Evolutionary conservation across 2,113 vertebrate species (phyloP).

Genomic region (Mionectes macconnelli): DNA sequence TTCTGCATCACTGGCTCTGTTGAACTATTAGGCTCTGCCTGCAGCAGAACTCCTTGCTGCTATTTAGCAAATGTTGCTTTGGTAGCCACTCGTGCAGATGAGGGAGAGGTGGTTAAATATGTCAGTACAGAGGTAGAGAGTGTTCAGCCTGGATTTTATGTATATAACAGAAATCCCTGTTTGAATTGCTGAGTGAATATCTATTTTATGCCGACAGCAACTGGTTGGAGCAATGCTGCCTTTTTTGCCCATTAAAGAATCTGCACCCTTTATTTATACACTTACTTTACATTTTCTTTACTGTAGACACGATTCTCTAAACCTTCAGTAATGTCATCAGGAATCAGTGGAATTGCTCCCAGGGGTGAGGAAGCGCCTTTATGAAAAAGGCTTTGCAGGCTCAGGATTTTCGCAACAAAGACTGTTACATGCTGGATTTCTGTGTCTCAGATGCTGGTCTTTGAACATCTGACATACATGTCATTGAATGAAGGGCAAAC

Average conservation of each 20-base stretch:
- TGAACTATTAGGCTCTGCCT: slow-evolving; percentile 14
- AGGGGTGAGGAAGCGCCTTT: not conserved
- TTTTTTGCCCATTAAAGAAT: not conserved
- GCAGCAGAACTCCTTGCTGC: slow-evolving; percentile 4
- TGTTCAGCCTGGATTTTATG: not conserved
- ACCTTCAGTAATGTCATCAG: not conserved
- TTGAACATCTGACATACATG: not conserved
- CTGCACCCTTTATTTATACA: not conserved
- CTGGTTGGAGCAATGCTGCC: not conserved
- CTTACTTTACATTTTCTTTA: not conserved
- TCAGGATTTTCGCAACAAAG: not conserved
- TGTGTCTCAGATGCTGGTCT: not conserved
- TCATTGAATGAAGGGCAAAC: not conserved
- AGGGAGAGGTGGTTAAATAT: not conserved
- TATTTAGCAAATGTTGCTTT: slow-evolving; percentile 45
- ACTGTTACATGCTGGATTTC: not conserved
- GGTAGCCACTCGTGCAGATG: slow-evolving; percentile 18
- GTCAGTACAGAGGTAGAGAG: not conserved
- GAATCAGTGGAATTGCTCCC: not conserved
- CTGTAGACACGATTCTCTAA: not conserved
- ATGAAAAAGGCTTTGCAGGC: not conserved
- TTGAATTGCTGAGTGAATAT: not conserved
- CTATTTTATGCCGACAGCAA: not conserved
- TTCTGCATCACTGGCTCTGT: slow-evolving; percentile 8
- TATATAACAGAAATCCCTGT: not conserved